These are phyloP conservation scores for Hippocampus barbouri DNA, from an alignment of 2,113 vertebrate species.

Conservation along the genomic window DNA sequence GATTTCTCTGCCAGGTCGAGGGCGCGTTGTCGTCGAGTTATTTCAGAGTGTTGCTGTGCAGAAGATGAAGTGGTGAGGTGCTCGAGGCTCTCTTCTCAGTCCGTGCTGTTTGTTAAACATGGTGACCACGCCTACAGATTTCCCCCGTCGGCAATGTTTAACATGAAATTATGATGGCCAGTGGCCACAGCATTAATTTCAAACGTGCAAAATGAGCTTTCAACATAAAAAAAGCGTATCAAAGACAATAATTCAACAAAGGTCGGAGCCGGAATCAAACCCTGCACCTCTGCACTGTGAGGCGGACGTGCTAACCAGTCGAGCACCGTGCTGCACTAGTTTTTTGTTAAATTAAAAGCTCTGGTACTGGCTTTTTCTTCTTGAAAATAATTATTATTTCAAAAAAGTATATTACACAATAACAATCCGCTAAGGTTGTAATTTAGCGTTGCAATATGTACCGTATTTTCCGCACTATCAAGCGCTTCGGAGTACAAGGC, in stretches of 20 bases:
- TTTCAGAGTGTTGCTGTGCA: conserved; percentile 8
- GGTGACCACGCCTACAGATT: conserved; percentile 1
- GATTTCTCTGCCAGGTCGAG: conserved; percentile 16
- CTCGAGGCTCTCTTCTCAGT: background rate
- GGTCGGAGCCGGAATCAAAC: no score
- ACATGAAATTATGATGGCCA: background rate
- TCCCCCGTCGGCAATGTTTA: background rate
- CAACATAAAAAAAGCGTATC: background rate
- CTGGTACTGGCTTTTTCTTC: background rate
- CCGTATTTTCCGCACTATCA: no score
- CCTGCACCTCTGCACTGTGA: no score
- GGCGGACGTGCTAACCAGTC: no score
- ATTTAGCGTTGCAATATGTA: background rate
- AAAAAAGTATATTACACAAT: background rate
- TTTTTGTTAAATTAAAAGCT: background rate
- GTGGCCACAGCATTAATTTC: background rate
- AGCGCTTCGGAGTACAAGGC: no score
- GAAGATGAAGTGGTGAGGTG: conserved; percentile 18
- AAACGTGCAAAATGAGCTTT: background rate
- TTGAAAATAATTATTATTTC: background rate
- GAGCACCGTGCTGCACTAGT: no score
- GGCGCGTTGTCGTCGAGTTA: conserved; percentile 12
- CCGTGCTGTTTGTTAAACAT: conserved; percentile 20
- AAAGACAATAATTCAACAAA: no score
- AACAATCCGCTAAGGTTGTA: background rate